Evolutionary conservation across 2,113 vertebrate genomes (phyloP).

Genomic region (Xyrauchen texanus): DNA sequence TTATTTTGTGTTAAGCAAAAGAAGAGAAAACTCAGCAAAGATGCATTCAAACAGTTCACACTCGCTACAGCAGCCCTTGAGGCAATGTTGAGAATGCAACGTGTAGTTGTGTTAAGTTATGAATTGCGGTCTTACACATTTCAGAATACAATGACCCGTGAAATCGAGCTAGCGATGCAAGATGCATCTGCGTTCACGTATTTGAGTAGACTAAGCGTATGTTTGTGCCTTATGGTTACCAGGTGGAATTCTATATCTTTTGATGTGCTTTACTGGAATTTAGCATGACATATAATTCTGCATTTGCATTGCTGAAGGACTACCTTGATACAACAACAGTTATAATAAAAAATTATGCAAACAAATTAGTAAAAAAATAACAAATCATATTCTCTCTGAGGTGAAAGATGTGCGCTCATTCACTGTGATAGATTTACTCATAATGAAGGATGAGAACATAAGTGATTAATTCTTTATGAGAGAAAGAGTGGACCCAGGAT

Average conservation of each 20-base stretch:
- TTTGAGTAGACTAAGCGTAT: too few relatives aligned
- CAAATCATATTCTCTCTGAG: background rate
- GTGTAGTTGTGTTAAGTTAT: too few relatives aligned
- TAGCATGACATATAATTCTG: constrained; percentile 2
- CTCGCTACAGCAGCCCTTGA: too few relatives aligned
- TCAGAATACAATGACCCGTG: too few relatives aligned
- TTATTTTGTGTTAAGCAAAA: too few relatives aligned
- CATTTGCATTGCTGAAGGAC: constrained; percentile 5
- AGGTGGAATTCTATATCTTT: constrained; percentile 20
- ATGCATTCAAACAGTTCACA: too few relatives aligned
- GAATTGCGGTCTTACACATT: too few relatives aligned
- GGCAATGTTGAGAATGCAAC: too few relatives aligned
- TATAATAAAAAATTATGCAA: constrained; percentile 1
- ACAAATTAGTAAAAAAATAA: background rate
- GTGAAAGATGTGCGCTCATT: constrained; percentile 23
- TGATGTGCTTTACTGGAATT: constrained; percentile 3
- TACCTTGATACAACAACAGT: background rate
- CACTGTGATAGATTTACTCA: constrained; percentile 11
- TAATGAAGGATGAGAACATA: background rate
- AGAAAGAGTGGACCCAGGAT: background rate
- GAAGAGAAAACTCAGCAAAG: too few relatives aligned
- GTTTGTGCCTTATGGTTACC: constrained; percentile 2
- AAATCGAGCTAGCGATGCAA: too few relatives aligned
- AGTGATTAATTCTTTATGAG: constrained; percentile 7
- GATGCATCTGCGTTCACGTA: too few relatives aligned